A percentile compares a stretch with the other conserved stretches of the same genome.
Evolutionary conservation across 2,113 vertebrate species (phyloP).

Genomic region (Paramisgurnus dabryanus): DNA sequence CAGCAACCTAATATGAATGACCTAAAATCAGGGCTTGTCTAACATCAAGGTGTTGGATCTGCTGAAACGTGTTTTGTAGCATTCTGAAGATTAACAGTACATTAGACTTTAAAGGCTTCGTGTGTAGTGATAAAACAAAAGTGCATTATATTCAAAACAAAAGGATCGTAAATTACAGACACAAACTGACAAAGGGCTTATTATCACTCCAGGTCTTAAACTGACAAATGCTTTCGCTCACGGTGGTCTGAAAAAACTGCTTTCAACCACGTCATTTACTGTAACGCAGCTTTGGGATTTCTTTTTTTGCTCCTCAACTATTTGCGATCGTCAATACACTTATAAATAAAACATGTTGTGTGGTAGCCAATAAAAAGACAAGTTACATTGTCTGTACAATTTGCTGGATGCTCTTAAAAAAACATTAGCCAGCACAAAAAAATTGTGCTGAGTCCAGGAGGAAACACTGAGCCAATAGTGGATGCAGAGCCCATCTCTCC

Average conservation of each 20-base stretch:
- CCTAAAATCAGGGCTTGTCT: neutral
- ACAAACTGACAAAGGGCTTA: constrained; percentile 5
- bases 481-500: constrained; percentile 42
- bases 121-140: neutral
- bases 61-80: neutral
- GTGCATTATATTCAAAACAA: constrained; percentile 14
- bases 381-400: constrained; percentile 34
- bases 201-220: constrained; percentile 24
- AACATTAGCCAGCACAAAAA: constrained; percentile 28
- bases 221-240: constrained; percentile 9
- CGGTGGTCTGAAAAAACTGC: constrained; percentile 1
- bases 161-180: neutral
- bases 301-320: neutral
- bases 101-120: constrained; percentile 17
- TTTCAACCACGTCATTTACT: neutral
- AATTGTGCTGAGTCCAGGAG: constrained; percentile 2
- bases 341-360: neutral
- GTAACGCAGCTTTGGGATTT: neutral
- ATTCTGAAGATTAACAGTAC: constrained; percentile 10
- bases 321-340: neutral
- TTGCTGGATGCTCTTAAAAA: constrained; percentile 36
- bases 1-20: constrained; percentile 18
- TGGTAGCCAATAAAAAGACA: constrained; percentile 25
- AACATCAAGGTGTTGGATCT: neutral
- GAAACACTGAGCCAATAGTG: constrained; percentile 27